phyloP scores from a whole-genome alignment of 1,140 invertebrate species.

The Asobara japonica region DNA sequence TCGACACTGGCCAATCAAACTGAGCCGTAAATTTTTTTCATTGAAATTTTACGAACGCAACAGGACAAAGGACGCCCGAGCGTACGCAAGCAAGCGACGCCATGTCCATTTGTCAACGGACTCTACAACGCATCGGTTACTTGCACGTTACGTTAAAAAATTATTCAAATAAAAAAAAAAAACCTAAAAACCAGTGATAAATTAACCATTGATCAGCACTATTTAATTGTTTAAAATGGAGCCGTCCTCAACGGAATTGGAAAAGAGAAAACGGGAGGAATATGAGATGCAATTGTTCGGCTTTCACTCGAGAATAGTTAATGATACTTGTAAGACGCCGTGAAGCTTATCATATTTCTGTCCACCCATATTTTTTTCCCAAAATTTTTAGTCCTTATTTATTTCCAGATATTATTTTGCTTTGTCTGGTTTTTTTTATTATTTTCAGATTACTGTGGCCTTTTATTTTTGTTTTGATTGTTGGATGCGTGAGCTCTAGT shows the following conservation, averaged over 20 bases:
- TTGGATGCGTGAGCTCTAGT: slow-evolving; percentile 58
- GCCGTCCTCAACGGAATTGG: slow-evolving; percentile 43
- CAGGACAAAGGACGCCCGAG: slow-evolving; percentile 30
- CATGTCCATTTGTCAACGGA: slow-evolving; percentile 33
- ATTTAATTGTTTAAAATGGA: neutral
- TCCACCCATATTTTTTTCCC: neutral
- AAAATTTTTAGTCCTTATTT: slow-evolving; percentile 34
- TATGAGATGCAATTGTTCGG: slow-evolving; percentile 62
- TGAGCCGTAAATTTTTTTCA: neutral
- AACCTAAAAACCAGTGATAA: neutral
- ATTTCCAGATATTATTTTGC: slow-evolving; percentile 39
- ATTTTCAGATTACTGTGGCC: slow-evolving; percentile 16
- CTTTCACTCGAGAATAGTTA: slow-evolving; percentile 53
- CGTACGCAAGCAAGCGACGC: slow-evolving; percentile 26
- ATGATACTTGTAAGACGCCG: slow-evolving; percentile 52
- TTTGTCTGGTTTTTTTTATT: slow-evolving; percentile 3
- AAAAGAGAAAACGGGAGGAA: slow-evolving; percentile 52
- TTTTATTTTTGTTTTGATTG: slow-evolving; percentile 40
- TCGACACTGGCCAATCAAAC: neutral
- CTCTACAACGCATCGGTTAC: slow-evolving; percentile 10
- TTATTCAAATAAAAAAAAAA: neutral
- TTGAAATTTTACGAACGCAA: slow-evolving; percentile 18
- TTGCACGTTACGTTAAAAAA: neutral
- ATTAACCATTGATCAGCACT: neutral
- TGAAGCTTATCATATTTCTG: slow-evolving; percentile 33